Percentiles rank a stretch among this genome's conserved stretches.
Evolutionary conservation across 2,888 invertebrate genomes (phyloP).

Genomic region (Synergus japonicus): DNA sequence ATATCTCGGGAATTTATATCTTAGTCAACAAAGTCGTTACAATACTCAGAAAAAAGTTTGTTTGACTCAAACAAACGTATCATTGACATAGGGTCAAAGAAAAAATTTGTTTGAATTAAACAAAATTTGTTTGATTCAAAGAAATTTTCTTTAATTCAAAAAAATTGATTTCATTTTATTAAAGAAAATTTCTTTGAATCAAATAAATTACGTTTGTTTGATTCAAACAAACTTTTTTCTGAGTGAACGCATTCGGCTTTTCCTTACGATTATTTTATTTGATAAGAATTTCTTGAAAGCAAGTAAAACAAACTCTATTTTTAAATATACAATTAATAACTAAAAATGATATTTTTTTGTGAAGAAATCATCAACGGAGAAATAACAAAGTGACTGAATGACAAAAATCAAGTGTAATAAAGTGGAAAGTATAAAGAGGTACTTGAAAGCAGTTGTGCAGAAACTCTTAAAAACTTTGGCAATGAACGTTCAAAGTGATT

Average conservation of each 20-base stretch:
- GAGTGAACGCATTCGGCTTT: background rate
- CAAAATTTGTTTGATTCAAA: too few relatives aligned
- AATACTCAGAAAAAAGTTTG: too few relatives aligned
- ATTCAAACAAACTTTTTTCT: too few relatives aligned
- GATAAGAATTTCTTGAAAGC: background rate
- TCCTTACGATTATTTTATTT: background rate
- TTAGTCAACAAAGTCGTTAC: background rate
- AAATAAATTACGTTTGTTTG: too few relatives aligned
- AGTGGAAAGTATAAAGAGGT: background rate
- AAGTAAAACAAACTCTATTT: background rate
- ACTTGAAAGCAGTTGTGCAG: background rate
- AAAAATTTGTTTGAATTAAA: too few relatives aligned
- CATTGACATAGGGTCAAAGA: too few relatives aligned
- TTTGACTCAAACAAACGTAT: too few relatives aligned
- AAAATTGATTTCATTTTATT: too few relatives aligned
- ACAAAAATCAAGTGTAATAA: background rate
- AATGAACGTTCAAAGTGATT: constrained; percentile 3
- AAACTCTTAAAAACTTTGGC: constrained; percentile 4
- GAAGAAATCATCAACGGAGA: background rate
- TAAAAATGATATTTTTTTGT: background rate
- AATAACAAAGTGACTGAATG: background rate
- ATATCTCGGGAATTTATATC: background rate
- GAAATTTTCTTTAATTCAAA: too few relatives aligned
- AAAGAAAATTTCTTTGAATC: too few relatives aligned
- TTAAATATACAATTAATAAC: background rate